A percentile compares a stretch with the other conserved stretches of the same genome.
These are phyloP conservation scores for Tinamus guttatus DNA, from an alignment of 2,113 vertebrate genomes.

Conservation along the genomic window DNA sequence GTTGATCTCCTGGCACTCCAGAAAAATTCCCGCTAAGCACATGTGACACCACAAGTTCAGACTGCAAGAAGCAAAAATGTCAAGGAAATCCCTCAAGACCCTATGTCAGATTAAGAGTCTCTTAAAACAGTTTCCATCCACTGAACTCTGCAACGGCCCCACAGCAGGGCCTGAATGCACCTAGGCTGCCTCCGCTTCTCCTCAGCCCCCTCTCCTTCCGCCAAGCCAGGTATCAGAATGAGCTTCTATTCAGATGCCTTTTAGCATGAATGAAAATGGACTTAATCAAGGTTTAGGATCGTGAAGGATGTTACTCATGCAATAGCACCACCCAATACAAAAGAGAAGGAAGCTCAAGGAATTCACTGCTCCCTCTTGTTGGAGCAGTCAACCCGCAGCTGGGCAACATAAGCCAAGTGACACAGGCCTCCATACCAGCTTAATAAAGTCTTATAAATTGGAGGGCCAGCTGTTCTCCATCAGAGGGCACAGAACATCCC, in stretches of 20 bases:
- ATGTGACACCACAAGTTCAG: fast-evolving
- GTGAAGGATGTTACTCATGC: conserved; percentile 40
- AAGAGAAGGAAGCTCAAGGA: background rate
- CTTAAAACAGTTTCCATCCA: background rate
- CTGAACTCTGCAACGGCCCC: background rate
- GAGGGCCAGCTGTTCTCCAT: background rate
- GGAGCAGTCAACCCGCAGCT: background rate
- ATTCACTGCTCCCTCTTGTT: background rate
- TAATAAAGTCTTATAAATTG: background rate
- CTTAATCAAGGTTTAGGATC: background rate
- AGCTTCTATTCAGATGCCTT: background rate
- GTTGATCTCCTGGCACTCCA: background rate
- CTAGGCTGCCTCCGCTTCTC: background rate
- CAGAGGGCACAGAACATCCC: background rate
- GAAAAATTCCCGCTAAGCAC: background rate
- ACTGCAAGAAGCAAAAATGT: background rate
- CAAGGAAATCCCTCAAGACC: background rate
- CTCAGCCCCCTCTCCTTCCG: no score
- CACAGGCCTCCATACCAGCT: background rate
- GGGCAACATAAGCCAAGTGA: background rate
- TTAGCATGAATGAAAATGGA: conserved; percentile 26
- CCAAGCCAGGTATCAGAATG: conserved; percentile 14
- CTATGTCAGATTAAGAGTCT: background rate
- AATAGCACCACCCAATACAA: background rate
- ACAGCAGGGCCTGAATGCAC: background rate